Percentiles rank a stretch among this genome's conserved stretches.
Conservation (phyloP, 30 jellyfish, hydroid and myxozoan species). For the Chironex yamaguchii region DNA sequence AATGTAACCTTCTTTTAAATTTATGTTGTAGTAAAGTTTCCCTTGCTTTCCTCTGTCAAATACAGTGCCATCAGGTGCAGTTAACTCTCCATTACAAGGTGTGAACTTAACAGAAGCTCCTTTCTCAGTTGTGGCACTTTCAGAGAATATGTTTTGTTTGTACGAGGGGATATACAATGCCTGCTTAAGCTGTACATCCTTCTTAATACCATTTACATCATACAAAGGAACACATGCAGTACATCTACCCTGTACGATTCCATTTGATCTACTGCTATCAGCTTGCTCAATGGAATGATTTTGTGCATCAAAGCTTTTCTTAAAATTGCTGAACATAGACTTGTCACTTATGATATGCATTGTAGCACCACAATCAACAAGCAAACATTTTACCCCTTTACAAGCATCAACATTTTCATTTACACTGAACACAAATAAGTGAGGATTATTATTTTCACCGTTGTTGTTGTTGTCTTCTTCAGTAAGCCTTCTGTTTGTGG, state of each 20-base stretch:
- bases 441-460: no score
- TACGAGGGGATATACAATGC: constrained; percentile 55
- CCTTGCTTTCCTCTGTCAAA: constrained; percentile 27
- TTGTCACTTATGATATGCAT: constrained; percentile 22
- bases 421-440: no score
- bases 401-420: no score
- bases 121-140: constrained; percentile 61
- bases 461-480: no score
- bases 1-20: neutral
- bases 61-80: constrained; percentile 19
- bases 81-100: constrained; percentile 16
- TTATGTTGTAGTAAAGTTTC: neutral
- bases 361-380: constrained; percentile 76
- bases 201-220: neutral
- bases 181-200: constrained; percentile 25
- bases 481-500: no score
- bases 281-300: constrained; percentile 76
- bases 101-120: constrained; percentile 16
- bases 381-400: neutral
- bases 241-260: constrained; percentile 47
- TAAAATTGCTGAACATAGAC: constrained; percentile 27
- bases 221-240: constrained; percentile 33
- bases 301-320: constrained; percentile 26
- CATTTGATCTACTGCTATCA: constrained; percentile 50
- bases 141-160: constrained; percentile 50